Percentiles rank a stretch among this genome's conserved stretches.
phyloP scores from a whole-genome alignment of 2,797 vertebrate genomes.

The Aphelocoma californica region DNA sequence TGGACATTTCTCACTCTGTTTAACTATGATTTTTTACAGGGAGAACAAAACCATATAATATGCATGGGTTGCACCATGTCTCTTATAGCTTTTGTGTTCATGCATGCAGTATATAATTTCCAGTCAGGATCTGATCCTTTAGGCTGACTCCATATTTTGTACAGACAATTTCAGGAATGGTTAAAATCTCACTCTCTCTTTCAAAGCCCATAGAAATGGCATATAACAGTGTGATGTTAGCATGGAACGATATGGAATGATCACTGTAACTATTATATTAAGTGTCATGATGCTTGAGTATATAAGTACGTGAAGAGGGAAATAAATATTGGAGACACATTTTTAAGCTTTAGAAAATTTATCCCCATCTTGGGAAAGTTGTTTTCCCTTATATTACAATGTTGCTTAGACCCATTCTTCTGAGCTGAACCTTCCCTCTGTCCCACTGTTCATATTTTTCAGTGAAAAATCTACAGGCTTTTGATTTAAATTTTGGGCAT shows the following conservation, averaged over 20 bases:
- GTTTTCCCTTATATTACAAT: not conserved
- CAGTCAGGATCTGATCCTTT: not conserved
- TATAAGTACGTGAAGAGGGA: not conserved
- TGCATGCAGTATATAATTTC: not conserved
- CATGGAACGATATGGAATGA: not conserved
- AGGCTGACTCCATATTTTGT: not conserved
- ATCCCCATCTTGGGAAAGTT: not conserved
- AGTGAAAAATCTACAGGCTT: not conserved
- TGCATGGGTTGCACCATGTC: not conserved
- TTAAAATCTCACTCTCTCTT: not conserved
- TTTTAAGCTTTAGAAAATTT: not conserved
- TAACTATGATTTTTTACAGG: not conserved
- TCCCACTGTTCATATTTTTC: not conserved
- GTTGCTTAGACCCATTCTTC: not conserved
- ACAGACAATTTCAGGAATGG: not conserved
- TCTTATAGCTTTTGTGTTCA: not conserved
- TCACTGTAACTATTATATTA: not conserved
- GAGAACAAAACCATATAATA: not conserved
- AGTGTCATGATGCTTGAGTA: not conserved
- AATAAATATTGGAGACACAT: not conserved
- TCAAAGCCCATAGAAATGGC: not conserved
- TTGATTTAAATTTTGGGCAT: not conserved
- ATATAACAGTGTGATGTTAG: not conserved
- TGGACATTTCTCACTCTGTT: not conserved
- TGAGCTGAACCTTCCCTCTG: not conserved